Evolutionary conservation across 2,113 vertebrate species (phyloP).

Genomic region (Anthoscopus minutus): DNA sequence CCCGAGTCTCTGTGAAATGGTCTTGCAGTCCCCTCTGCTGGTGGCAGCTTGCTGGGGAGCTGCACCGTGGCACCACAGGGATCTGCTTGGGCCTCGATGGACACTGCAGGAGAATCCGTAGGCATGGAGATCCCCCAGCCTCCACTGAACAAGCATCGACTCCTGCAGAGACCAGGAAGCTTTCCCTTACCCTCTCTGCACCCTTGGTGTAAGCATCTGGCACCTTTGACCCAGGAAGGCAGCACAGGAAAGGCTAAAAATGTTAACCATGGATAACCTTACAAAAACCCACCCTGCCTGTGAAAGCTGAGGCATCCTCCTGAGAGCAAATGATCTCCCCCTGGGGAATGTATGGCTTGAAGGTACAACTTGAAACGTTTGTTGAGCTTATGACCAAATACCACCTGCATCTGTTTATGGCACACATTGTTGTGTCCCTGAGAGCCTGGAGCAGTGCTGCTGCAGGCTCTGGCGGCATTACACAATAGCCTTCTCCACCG

Average conservation of each 20-base stretch:
- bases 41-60: neutral
- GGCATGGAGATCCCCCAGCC: neutral
- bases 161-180: neutral
- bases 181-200: neutral
- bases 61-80: neutral
- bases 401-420: too few relatives aligned
- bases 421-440: rapidly evolving
- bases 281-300: neutral
- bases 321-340: neutral
- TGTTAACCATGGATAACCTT: neutral
- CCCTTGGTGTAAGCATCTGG: neutral
- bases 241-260: neutral
- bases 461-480: neutral
- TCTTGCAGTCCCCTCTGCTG: slow-evolving; percentile 58
- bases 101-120: rapidly evolving
- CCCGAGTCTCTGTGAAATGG: neutral
- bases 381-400: neutral
- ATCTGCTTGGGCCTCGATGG: rapidly evolving
- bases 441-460: rapidly evolving
- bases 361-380: neutral
- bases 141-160: rapidly evolving
- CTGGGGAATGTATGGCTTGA: rapidly evolving
- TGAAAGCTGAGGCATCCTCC: neutral
- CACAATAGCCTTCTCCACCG: neutral
- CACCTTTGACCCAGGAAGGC: neutral